Base-by-base conservation (phyloP, 2,888 invertebrate genomes). In the Automeris io region DNA sequence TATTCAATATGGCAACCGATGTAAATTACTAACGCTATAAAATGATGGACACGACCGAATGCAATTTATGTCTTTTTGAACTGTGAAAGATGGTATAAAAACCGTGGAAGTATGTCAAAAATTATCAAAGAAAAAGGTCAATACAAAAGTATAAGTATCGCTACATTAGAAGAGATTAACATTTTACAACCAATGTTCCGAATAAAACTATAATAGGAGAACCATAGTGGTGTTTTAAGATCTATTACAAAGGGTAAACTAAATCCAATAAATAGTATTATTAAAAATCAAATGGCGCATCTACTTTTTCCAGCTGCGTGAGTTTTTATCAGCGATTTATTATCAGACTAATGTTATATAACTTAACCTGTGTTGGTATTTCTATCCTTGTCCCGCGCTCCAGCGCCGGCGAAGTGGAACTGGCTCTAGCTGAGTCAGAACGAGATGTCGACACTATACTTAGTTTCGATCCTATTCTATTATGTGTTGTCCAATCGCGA, bases 401-500 rank as follows among this genome's bases (percentile, higher is more conserved):
- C 47, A 39, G 51, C 51, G 46, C 42, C 47, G 45, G 45, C 43
- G 43, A 38, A 45, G 43, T 13, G 18, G 38, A 33, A 36, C 42
- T 40, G 13, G 11, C 34, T 11, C 33, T 16, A 16, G 40, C 41
- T 44, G 47, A 45, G 60, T 46, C 35, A 41, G 76, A 81, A 66
- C 45, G 75, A 62, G 83, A 81, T 45, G 54, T 49, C 53, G 43
- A 45, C 54, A 52, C 72, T 74, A 77, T 81, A 80, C 80, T 82
- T 69, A 80, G 80, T 75, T 81, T 85, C 83, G 85, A 85, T 85
- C 81, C 70, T 77, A 72, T 77, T 82, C 80, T 75, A 74, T 75
- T 72, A 74, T 63, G 74, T 72, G 70, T 75, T 72, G 83, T 81
- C 90, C 90, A 90, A 90, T 90, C 88, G 87, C 81, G 83, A 73